A percentile compares a stretch with the other conserved stretches of the same genome.
These are phyloP conservation scores for Nymphalis polychloros DNA, from an alignment of 2,888 invertebrate species.

Conservation along the genomic window DNA sequence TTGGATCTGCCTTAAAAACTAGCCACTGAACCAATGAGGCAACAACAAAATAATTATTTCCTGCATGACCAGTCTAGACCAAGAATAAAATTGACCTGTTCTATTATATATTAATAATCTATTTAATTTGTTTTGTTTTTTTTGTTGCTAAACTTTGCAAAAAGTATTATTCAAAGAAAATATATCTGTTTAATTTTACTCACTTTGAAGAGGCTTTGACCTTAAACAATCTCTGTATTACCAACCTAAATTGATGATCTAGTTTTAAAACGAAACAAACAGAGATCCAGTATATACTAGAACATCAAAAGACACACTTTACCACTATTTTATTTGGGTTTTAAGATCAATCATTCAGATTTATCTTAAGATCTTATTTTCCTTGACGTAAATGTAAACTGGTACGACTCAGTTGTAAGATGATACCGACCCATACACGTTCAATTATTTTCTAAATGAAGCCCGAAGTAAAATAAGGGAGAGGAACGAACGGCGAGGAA, in stretches of 20 bases:
- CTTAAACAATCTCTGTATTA: constrained; percentile 16
- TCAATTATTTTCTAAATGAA: constrained; percentile 25
- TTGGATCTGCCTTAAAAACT: too few species aligned
- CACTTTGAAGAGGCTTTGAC: constrained; percentile 12
- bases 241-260: constrained; percentile 19
- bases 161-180: not conserved
- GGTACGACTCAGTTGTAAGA: not conserved
- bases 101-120: too few species aligned
- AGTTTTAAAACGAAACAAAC: constrained; percentile 25
- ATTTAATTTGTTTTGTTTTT: too few species aligned
- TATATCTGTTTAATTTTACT: not conserved
- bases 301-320: not conserved
- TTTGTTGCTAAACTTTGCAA: not conserved
- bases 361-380: too few species aligned
- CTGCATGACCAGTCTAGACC: too few species aligned
- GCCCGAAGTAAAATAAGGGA: constrained; percentile 19
- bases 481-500: constrained; percentile 32
- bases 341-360: not conserved
- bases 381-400: not conserved
- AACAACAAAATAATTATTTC: too few species aligned
- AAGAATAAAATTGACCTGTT: too few species aligned
- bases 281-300: constrained; percentile 21
- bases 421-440: not conserved
- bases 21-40: too few species aligned
- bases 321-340: not conserved